Conservation (phyloP, 2,797 vertebrate species). For the Pempheris klunzingeri region DNA sequence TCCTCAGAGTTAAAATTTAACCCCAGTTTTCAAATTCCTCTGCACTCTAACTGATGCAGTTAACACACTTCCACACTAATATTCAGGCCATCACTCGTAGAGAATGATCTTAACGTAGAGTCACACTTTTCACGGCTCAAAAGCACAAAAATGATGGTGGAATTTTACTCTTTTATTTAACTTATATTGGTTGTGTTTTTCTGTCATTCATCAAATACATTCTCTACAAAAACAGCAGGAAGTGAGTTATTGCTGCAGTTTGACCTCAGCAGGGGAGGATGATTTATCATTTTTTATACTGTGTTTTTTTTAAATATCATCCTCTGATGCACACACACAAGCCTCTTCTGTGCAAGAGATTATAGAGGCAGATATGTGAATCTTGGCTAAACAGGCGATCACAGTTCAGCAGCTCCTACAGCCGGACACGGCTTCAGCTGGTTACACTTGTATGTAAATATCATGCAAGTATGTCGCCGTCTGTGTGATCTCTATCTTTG, state of each 20-base stretch:
- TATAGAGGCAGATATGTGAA: slow-evolving; percentile 22
- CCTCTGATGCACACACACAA: background rate
- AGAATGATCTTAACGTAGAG: background rate
- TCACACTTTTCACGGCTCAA: too few species aligned
- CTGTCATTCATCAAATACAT: background rate
- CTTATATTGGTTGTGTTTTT: background rate
- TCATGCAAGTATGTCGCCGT: background rate
- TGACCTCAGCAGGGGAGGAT: background rate
- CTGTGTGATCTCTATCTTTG: too few species aligned
- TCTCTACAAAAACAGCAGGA: background rate
- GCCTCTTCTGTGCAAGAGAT: slow-evolving; percentile 6
- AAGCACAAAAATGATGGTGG: too few species aligned
- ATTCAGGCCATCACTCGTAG: background rate
- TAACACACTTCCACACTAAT: slow-evolving; percentile 34
- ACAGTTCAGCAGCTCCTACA: slow-evolving; percentile 6
- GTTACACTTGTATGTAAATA: slow-evolving; percentile 18
- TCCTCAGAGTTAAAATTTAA: slow-evolving; percentile 83
- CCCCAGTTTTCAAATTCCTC: slow-evolving; percentile 76
- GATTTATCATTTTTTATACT: background rate
- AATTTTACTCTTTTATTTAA: accelerated
- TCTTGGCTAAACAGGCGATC: slow-evolving; percentile 1
- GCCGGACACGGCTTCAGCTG: slow-evolving; percentile 13
- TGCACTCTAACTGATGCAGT: slow-evolving; percentile 63
- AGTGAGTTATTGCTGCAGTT: background rate
- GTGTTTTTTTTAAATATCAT: background rate